These are phyloP conservation scores for Prinia subflava DNA, from an alignment of 2,113 vertebrate species.

Conservation along the genomic window DNA sequence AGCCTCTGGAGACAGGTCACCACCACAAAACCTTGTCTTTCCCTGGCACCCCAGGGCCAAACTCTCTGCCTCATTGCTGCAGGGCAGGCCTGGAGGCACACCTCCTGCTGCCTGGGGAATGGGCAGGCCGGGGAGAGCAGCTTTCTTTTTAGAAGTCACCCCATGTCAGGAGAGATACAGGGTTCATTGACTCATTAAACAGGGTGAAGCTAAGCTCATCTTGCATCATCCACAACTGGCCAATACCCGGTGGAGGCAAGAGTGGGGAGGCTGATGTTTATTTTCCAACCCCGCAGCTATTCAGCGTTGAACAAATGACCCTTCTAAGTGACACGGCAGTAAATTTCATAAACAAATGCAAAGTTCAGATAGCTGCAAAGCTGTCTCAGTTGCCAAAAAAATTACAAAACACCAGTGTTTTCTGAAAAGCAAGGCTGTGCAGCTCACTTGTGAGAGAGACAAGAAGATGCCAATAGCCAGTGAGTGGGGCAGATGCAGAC, in stretches of 20 bases:
- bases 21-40: neutral
- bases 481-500: neutral
- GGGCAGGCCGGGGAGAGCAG: neutral
- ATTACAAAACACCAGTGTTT: neutral
- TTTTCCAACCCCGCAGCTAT: neutral
- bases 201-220: neutral
- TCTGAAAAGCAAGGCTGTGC: neutral
- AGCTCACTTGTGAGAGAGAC: neutral
- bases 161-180: neutral
- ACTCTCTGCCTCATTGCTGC: neutral
- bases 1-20: neutral
- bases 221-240: neutral
- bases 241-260: neutral
- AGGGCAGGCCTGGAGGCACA: rapidly evolving
- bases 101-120: neutral
- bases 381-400: neutral
- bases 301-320: neutral
- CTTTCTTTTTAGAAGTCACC: neutral
- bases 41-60: no score
- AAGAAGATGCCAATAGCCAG: neutral
- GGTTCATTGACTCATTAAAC: neutral
- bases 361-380: conserved; percentile 33
- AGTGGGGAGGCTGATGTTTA: neutral
- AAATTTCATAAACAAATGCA: conserved; percentile 39
- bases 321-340: neutral